Evolutionary conservation across 1,140 invertebrate species (phyloP), one percentile per base, ranked within the genome.

Genomic region (Zaprionus lachaisei): DNA sequence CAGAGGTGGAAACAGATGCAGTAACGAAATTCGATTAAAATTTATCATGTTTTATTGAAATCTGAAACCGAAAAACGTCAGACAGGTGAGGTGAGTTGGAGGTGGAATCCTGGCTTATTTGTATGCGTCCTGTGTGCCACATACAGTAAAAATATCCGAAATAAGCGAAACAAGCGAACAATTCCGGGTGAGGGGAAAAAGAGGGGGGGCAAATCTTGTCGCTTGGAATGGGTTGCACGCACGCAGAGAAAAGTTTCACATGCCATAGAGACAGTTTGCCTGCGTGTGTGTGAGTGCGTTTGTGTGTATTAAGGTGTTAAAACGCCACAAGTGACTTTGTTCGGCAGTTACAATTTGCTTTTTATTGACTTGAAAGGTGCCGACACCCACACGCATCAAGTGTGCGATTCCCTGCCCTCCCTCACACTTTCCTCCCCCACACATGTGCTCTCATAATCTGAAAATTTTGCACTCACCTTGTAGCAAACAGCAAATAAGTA

Each of bases 401-500:
- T 61, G 63, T 47, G n/a, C 51, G 31, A 11, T 34, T 9, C 71
- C 51, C 49, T 55, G 41, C 12, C 22, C 69, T 37, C 9, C 12
- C 14, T 15, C 38, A 41, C 14, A 31, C 3, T 58, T 15, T 34
- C 34, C 20, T 12, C n/a, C 2, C 44, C 26, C 5, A 31, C 12
- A 9, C n/a, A 9, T 20, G 17, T 17, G 7, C 17, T 60, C 34
- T 38, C n/a, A 28, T n/a, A 38, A 41, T 72, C 56, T 65, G 57
- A 72, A 68, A 55, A 66, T 79, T 79, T 76, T 60, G 63, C 77
- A 86, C 90, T 91, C 73, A 91, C 90, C 90, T 91, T 91, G 90
- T 83, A 91, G 82, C 82, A 91, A 76, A 77, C 77, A 89, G 82
- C 84, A 91, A 91, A 91, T 89, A 77, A 91, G 86, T 77, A 86